Evolutionary conservation across 2,888 invertebrate species (phyloP).

Genomic region (Callimorpha dominula): DNA sequence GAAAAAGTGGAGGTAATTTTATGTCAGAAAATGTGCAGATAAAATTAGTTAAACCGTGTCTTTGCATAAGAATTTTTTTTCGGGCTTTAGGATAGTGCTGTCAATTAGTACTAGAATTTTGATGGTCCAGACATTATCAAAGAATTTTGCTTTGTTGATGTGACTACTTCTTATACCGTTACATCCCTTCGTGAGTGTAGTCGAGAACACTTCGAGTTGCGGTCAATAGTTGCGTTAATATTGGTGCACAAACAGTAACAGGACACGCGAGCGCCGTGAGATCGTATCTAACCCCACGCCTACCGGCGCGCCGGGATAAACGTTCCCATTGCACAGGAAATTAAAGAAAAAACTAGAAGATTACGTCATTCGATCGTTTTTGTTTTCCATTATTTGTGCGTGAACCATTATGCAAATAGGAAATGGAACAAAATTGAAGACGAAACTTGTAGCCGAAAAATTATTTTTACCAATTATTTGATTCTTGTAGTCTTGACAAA

Average conservation of each 20-base stretch:
- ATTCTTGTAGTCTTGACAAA: too few species aligned
- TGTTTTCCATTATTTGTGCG: constrained; percentile 7
- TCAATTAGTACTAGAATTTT: not conserved
- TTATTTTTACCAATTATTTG: not conserved
- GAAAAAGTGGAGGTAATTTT: not conserved
- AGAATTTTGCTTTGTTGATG: not conserved
- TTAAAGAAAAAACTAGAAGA: constrained; percentile 46
- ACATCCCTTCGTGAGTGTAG: not conserved
- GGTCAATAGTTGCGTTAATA: constrained; percentile 38
- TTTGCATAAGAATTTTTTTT: too few species aligned
- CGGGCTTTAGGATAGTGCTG: not conserved
- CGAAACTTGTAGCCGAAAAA: not conserved
- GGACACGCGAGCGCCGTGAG: constrained; percentile 74
- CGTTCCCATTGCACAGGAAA: constrained; percentile 48
- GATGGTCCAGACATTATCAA: not conserved
- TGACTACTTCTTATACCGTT: not conserved
- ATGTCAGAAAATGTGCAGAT: too few species aligned
- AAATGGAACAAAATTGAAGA: not conserved
- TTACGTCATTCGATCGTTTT: constrained; percentile 36
- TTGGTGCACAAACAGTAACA: constrained; percentile 60
- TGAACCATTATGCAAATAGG: constrained; percentile 11
- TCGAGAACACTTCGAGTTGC: constrained; percentile 8
- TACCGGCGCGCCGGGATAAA: constrained; percentile 65
- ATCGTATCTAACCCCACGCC: constrained; percentile 64
- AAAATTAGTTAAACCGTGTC: too few species aligned